Conservation (phyloP, 1,140 invertebrate species). For the Cephus cinctus region DNA sequence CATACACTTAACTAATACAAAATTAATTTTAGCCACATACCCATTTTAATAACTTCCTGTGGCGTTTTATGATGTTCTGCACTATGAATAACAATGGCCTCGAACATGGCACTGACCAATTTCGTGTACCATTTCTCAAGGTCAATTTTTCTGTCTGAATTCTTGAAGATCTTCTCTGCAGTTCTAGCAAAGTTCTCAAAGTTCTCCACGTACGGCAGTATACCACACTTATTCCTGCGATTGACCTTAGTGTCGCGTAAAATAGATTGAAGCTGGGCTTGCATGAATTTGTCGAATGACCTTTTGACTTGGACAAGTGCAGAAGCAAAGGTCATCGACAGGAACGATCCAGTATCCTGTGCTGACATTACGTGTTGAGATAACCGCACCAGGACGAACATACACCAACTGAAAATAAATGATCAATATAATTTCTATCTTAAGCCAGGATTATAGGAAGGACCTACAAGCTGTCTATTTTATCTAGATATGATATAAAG, state of each 20-base stretch:
- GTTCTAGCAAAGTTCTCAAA: conserved; percentile 86
- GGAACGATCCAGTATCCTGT: conserved; percentile 87
- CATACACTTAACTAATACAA: neutral
- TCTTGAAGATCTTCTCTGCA: conserved; percentile 84
- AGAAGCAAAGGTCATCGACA: conserved; percentile 87
- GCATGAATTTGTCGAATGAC: conserved; percentile 92
- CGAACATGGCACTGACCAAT: conserved; percentile 83
- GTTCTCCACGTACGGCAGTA: conserved; percentile 88
- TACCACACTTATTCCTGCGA: conserved; percentile 83
- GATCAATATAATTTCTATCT: conserved; percentile 11
- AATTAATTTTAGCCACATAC: conserved; percentile 45
- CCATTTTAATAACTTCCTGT: conserved; percentile 91
- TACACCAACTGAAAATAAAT: conserved; percentile 74
- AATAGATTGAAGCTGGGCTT: conserved; percentile 80
- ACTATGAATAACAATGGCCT: conserved; percentile 77
- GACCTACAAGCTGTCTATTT: conserved; percentile 84
- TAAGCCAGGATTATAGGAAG: too few relatives aligned
- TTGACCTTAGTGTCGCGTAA: conserved; percentile 72
- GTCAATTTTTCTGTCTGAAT: conserved; percentile 87
- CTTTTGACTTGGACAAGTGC: conserved; percentile 91
- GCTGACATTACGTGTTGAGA: conserved; percentile 89
- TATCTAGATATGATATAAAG: conserved; percentile 84
- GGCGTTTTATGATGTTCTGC: conserved; percentile 92
- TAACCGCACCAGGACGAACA: conserved; percentile 87
- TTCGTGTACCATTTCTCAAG: conserved; percentile 94